Evolutionary conservation across 2,797 vertebrate genomes (phyloP), one percentile per base, ranked within the genome.

Genomic region (Mastacembelus armatus): DNA sequence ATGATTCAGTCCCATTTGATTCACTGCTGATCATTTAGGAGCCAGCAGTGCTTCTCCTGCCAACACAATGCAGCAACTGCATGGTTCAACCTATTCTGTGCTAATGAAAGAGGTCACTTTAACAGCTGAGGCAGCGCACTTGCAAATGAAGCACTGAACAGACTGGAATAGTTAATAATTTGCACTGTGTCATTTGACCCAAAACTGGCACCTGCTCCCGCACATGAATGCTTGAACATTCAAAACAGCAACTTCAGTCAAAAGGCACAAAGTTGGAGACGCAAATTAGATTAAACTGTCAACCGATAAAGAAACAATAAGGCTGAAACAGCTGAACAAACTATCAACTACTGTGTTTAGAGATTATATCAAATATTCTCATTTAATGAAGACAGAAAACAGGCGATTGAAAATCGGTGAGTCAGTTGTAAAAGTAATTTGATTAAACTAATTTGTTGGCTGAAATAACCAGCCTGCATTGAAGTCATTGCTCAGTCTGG

Each of bases 91-190:
- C 59, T 22, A 51, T 63, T 44, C 35, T 39, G 42, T 38, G 24
- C 26, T 63, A 40, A 76, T 62, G 19, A 63, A 51, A 61, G 5
- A 71, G 59, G 21, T 66, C 40, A 21, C 1, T 65, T 60, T 7
- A 70, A 74, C 56, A 69, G 69, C 64, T 56, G 64, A 72, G 19
- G 6, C n/a, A 59, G 56, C 16, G 36, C 30, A 22, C 32, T 19
- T 47, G 24, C 26, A 59, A 54, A 54, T 26, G 6, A 50, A 47
- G n/a, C 57, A 8, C 39, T 7, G 11, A 14, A 56, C 32, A 22
- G 7, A 59, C 7, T 38, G 9, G 55, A 59, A 54, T 12, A 48
- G 51, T 19, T 11, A 36, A 45, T 47, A 38, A 42, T 43, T 57
- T 47, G 8, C 9, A 24, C 39, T 26, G 22, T 21, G 32, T 45